A percentile compares a stretch with the other conserved stretches of the same genome.
Conservation (phyloP, 2,888 invertebrate genomes). For the Steromphala cineraria region DNA sequence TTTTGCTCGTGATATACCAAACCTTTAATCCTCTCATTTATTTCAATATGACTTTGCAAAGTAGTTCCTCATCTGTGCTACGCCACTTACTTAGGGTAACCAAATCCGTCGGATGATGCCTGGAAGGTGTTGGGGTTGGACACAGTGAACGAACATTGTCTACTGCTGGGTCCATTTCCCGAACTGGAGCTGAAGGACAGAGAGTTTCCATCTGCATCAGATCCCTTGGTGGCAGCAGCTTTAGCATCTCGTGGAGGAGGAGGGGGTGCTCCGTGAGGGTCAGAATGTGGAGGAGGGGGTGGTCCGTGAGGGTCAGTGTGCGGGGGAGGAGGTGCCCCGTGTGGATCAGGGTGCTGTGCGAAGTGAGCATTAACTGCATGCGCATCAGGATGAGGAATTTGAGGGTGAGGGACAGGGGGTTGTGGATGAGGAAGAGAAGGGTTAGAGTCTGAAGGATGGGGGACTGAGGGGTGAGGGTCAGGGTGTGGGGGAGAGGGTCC, state of each 20-base stretch:
- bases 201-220: neutral
- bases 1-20: too few species aligned
- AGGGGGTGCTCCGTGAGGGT: neutral
- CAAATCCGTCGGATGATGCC: conserved; percentile 9
- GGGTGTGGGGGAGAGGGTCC: too few species aligned
- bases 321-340: neutral
- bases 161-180: neutral
- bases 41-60: too few species aligned
- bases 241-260: neutral
- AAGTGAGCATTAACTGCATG: neutral
- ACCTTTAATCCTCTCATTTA: too few species aligned
- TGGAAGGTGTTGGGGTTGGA: conserved; percentile 2
- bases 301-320: neutral
- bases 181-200: neutral
- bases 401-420: too few species aligned
- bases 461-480: too few species aligned
- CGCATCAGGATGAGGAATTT: too few species aligned
- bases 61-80: too few species aligned
- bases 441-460: too few species aligned
- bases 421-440: too few species aligned
- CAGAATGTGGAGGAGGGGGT: neutral
- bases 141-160: conserved; percentile 7
- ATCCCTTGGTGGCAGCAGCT: neutral
- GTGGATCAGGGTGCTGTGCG: too few species aligned
- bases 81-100: conserved; percentile 9